Conservation (phyloP, 1,140 invertebrate genomes). For the Monomorium pharaonis region DNA sequence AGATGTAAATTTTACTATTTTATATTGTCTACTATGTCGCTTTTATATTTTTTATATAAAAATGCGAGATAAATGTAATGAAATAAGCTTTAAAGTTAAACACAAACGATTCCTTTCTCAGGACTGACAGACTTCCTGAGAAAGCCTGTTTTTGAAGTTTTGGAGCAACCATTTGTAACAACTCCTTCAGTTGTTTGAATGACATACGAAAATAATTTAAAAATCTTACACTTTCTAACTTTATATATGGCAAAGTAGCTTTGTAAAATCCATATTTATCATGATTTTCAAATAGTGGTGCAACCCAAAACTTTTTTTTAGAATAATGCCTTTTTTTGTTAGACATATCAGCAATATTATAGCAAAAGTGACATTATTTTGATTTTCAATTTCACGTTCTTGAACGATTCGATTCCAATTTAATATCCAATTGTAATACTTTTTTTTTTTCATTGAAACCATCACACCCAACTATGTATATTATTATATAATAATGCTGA, state of each 20-base stretch:
- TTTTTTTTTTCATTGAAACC: background rate
- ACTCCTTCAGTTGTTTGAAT: background rate
- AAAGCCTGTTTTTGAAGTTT: background rate
- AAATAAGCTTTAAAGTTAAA: background rate
- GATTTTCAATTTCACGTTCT: background rate
- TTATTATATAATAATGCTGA: too few relatives aligned
- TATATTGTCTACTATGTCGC: too few relatives aligned
- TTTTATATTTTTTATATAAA: too few relatives aligned
- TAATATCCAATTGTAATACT: slow-evolving; percentile 2
- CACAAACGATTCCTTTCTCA: background rate
- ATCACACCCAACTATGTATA: too few relatives aligned
- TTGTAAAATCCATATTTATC: background rate
- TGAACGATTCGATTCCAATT: background rate
- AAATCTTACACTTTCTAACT: background rate
- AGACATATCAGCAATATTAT: too few relatives aligned
- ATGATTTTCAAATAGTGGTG: background rate
- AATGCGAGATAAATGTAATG: too few relatives aligned
- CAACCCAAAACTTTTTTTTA: too few relatives aligned
- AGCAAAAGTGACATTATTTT: background rate
- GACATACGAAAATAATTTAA: background rate
- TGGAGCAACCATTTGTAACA: background rate
- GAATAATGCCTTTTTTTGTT: background rate
- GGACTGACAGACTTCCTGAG: background rate
- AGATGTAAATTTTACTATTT: too few relatives aligned
- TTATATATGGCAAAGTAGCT: background rate